Percentiles rank a stretch among this genome's conserved stretches.
phyloP scores from a whole-genome alignment of 2,797 vertebrate genomes.

The Tokudaia muenninki region DNA sequence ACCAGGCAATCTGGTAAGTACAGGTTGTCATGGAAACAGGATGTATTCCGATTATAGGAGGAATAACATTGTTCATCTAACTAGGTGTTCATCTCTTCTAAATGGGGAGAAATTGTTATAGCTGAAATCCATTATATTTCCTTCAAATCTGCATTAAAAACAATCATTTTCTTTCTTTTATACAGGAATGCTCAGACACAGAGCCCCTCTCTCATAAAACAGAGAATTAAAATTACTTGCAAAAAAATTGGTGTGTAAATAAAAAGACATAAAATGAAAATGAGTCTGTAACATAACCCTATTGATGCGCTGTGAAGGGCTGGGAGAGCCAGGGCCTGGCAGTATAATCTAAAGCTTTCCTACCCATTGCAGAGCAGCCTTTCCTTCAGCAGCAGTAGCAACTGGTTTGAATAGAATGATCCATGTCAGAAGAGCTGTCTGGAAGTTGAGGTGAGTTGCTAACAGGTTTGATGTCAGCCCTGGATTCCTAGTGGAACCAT shows the following conservation, averaged over 20 bases:
- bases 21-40: constrained; percentile 90
- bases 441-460: neutral
- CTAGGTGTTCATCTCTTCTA: constrained; percentile 86
- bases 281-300: constrained; percentile 61
- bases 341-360: neutral
- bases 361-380: neutral
- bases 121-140: constrained; percentile 85
- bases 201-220: constrained; percentile 55
- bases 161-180: constrained; percentile 80
- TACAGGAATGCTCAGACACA: constrained; percentile 28
- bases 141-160: constrained; percentile 85
- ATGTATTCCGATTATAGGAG: constrained; percentile 88
- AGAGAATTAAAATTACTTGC: constrained; percentile 75
- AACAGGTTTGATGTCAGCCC: neutral
- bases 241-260: constrained; percentile 73
- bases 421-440: neutral
- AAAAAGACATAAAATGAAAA: constrained; percentile 77
- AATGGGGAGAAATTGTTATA: constrained; percentile 84
- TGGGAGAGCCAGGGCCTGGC: neutral
- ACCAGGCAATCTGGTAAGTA: constrained; percentile 87
- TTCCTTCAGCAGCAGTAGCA: neutral
- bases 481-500: neutral
- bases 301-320: neutral
- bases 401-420: constrained; percentile 13
- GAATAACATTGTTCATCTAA: constrained; percentile 86